Base-by-base conservation (phyloP, 2,888 invertebrate species). In the Drosophila subquinaria region DNA sequence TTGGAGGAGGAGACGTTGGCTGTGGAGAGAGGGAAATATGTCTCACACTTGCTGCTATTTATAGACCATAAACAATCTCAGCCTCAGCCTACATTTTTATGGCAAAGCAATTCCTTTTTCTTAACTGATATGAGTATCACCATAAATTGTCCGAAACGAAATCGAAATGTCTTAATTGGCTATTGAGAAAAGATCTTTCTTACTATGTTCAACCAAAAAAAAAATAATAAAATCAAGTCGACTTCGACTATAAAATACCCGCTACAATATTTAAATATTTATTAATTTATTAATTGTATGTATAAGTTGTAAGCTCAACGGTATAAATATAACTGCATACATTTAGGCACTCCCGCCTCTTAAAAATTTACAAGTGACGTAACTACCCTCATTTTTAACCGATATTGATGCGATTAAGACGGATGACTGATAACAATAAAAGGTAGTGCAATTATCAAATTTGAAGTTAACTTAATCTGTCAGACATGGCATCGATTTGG, bases 1-100 rank as follows among this genome's bases (percentile, higher is more conserved):
- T 20, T 15, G 40, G 38, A 15, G 8, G 27, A 36, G 33, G 56
- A 3, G 2, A 30, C 11, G 6, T 23, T 13, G 40, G 17, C 4
- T 6, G 36, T 4, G 45, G 10, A 33, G 15, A 27, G 36, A 15
- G 42, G 43, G 33, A 45, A 30, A 40, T 20, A 64, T 59, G 52
- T 45, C 59, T 61, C 62, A 45, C 73, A 63, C 61, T 68, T 65
- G 47, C 42, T 43, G 60, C 77, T 76, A 80, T 80, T 79, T 73
- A 80, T 79, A 79, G 81, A 65, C 69, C 63, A 67, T 62, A 76
- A 79, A 65, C 62, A 66, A 43, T 69, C 61, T 27, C 9, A n/a
- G 36, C 6, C 20, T 33, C 40, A 20, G 27, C 33, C 53, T 55
- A 76, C 64, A 63, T 59, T 70, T 61, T 70, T 45, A 70, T 64